Conservation (phyloP, 2,888 invertebrate genomes). For the Augochlorella aurata region DNA sequence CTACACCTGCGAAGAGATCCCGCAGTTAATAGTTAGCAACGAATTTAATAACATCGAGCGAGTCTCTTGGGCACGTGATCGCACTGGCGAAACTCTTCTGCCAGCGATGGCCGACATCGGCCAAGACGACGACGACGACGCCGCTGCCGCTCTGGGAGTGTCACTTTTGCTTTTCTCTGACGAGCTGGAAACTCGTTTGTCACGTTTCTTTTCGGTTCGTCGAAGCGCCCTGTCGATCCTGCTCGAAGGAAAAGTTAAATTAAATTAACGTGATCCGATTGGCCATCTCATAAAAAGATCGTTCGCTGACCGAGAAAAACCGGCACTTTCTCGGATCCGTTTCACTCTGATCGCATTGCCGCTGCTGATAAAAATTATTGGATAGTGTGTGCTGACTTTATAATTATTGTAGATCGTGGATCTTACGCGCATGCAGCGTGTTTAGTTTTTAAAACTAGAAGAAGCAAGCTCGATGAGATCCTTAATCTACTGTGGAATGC, state of each 20-base stretch:
- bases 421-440: too few species aligned
- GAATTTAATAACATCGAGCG: slow-evolving; percentile 22
- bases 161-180: slow-evolving; percentile 57
- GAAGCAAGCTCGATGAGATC: too few species aligned
- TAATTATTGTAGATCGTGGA: too few species aligned
- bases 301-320: background rate
- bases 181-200: slow-evolving; percentile 43
- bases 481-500: too few species aligned
- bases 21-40: slow-evolving; percentile 18
- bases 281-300: background rate
- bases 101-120: background rate
- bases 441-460: too few species aligned
- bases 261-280: slow-evolving; percentile 2
- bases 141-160: slow-evolving; percentile 9
- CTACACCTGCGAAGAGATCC: slow-evolving; percentile 55
- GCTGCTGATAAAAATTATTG: too few species aligned
- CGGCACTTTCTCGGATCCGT: background rate
- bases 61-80: background rate
- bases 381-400: too few species aligned
- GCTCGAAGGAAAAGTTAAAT: background rate
- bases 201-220: slow-evolving; percentile 37
- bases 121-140: background rate
- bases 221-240: background rate
- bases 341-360: background rate
- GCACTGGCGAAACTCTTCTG: background rate